These are phyloP conservation scores for Ctenicera cuprea DNA, from an alignment of 2,888 invertebrate species.

Conservation along the genomic window DNA sequence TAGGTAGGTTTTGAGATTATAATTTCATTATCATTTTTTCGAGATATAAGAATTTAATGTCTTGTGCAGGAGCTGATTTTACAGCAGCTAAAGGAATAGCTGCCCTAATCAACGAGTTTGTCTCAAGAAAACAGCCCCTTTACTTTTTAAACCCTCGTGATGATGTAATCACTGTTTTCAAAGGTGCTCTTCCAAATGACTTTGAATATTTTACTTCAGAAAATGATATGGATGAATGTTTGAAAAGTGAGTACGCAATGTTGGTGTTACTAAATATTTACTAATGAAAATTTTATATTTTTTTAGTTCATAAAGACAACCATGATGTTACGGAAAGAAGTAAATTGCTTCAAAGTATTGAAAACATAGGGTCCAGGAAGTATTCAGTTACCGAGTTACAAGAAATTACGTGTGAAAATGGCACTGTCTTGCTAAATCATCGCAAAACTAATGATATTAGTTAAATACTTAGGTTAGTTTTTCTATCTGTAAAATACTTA, in stretches of 20 bases:
- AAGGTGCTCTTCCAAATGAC: slow-evolving; percentile 80
- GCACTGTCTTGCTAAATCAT: slow-evolving; percentile 20
- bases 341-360: slow-evolving; percentile 42
- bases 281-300: slow-evolving; percentile 10
- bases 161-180: slow-evolving; percentile 81
- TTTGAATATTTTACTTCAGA: slow-evolving; percentile 77
- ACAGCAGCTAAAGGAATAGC: slow-evolving; percentile 91
- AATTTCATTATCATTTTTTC: background rate
- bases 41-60: no score
- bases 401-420: slow-evolving; percentile 47
- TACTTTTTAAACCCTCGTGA: slow-evolving; percentile 82
- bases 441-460: slow-evolving; percentile 25
- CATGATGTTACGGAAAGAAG: slow-evolving; percentile 37
- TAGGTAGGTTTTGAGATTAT: slow-evolving; percentile 72
- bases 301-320: slow-evolving; percentile 47
- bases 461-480: slow-evolving; percentile 11
- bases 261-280: background rate
- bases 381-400: slow-evolving; percentile 42
- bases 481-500: background rate
- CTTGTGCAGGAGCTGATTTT: slow-evolving; percentile 84
- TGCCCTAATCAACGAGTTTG: slow-evolving; percentile 83
- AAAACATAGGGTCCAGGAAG: slow-evolving; percentile 30
- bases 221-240: slow-evolving; percentile 77
- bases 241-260: slow-evolving; percentile 71
- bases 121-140: slow-evolving; percentile 82